A percentile compares a stretch with the other conserved stretches of the same genome.
Evolutionary conservation across 2,113 vertebrate genomes (phyloP).

Genomic region (Sinocyclocheilus grahami): DNA sequence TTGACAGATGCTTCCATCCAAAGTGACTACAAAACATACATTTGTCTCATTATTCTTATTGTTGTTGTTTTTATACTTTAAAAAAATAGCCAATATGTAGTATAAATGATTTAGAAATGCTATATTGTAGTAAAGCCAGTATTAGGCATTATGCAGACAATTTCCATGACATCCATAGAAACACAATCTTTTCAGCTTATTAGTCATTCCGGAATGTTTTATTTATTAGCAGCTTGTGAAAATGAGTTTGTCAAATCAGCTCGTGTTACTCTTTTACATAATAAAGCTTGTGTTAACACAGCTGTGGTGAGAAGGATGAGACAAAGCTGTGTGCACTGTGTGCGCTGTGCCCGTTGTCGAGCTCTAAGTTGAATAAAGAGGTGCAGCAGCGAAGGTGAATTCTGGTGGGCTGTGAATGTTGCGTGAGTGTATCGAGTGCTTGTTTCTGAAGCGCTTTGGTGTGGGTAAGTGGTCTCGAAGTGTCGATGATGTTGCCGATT

Average conservation of each 20-base stretch:
- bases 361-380: conserved; percentile 10
- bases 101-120: neutral
- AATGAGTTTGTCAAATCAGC: conserved; percentile 28
- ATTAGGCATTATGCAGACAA: conserved; percentile 6
- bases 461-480: conserved; percentile 12
- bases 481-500: conserved; percentile 18
- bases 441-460: conserved; percentile 10
- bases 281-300: conserved; percentile 20
- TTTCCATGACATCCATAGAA: neutral
- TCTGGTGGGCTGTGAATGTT: conserved; percentile 5
- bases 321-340: neutral
- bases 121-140: neutral
- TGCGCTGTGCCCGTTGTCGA: neutral
- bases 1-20: neutral
- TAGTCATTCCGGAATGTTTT: conserved; percentile 9
- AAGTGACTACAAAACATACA: neutral
- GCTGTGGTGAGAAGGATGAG: conserved; percentile 7
- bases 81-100: neutral
- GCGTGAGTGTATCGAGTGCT: neutral
- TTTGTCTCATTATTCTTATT: neutral
- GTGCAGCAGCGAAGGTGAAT: neutral
- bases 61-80: no score
- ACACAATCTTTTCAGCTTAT: neutral
- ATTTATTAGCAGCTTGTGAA: conserved; percentile 12
- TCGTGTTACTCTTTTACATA: conserved; percentile 11